These are phyloP conservation scores for Catocala sponsa DNA, from an alignment of 2,888 invertebrate species.

Conservation along the genomic window DNA sequence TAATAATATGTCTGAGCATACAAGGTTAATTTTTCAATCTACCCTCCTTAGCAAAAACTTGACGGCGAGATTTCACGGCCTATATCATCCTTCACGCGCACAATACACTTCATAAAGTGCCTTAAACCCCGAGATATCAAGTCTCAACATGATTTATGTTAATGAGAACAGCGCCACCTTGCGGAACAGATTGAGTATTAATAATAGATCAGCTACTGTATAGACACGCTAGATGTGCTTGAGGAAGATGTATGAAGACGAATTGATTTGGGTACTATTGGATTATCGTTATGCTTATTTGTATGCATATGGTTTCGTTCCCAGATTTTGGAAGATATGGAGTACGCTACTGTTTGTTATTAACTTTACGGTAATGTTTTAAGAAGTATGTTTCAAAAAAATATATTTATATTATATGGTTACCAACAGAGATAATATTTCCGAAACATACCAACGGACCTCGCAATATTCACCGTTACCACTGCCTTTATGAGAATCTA, in stretches of 20 bases:
- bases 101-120: slow-evolving; percentile 45
- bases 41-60: slow-evolving; percentile 6
- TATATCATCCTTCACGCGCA: slow-evolving; percentile 21
- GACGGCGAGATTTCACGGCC: slow-evolving; percentile 13
- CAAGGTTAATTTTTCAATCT: slow-evolving; percentile 11
- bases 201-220: slow-evolving; percentile 60
- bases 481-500: too few relatives aligned
- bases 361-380: too few relatives aligned
- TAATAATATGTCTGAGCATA: slow-evolving; percentile 1
- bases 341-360: too few relatives aligned
- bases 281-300: slow-evolving; percentile 2
- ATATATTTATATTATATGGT: too few relatives aligned
- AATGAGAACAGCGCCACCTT: slow-evolving; percentile 66
- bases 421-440: too few relatives aligned
- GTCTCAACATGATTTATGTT: slow-evolving; percentile 67
- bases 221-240: slow-evolving; percentile 43
- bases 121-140: slow-evolving; percentile 36
- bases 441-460: too few relatives aligned
- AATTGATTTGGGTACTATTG: slow-evolving; percentile 24
- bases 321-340: too few relatives aligned
- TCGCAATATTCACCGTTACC: too few relatives aligned
- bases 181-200: slow-evolving; percentile 73
- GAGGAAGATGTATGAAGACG: slow-evolving; percentile 20
- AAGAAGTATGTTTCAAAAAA: too few relatives aligned
- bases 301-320: too few relatives aligned